Conservation (phyloP, 35 echinoderm and acorn worm genomes). For the Chiridota heheva region DNA sequence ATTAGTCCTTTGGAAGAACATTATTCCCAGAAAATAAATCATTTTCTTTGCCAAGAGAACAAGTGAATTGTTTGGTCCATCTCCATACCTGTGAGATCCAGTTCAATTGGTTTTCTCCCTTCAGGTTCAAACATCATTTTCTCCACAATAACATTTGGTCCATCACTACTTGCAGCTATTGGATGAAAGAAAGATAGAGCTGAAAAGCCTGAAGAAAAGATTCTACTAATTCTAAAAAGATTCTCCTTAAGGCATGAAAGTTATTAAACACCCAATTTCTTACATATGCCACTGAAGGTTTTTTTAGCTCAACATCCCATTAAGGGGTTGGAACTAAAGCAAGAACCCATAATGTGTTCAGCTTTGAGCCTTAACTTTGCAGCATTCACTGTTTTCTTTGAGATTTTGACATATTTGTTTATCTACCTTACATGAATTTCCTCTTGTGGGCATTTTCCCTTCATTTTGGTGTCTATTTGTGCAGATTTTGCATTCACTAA, state of each 20-base stretch:
- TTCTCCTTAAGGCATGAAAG: neutral
- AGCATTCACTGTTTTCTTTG: too few species aligned
- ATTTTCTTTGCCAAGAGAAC: neutral
- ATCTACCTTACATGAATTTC: too few species aligned
- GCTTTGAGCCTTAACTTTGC: too few species aligned
- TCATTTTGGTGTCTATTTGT: too few species aligned
- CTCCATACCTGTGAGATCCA: conserved; percentile 57
- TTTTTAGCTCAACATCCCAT: too few species aligned
- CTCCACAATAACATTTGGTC: conserved; percentile 34
- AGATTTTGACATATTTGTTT: too few species aligned
- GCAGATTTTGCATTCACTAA: too few species aligned
- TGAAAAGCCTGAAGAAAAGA: neutral
- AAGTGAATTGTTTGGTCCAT: neutral
- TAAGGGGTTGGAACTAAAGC: too few species aligned
- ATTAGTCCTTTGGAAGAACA: neutral
- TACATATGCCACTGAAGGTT: neutral
- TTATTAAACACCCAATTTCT: neutral
- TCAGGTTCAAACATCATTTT: conserved; percentile 23
- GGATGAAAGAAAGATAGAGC: neutral
- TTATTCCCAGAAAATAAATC: neutral
- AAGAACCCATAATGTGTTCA: too few species aligned
- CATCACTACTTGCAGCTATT: conserved; percentile 16
- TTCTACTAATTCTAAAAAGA: neutral
- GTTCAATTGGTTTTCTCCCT: conserved; percentile 11
- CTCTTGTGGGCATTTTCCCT: too few species aligned